phyloP scores from a whole-genome alignment of 2,797 vertebrate species.

The Remorina albescens region DNA sequence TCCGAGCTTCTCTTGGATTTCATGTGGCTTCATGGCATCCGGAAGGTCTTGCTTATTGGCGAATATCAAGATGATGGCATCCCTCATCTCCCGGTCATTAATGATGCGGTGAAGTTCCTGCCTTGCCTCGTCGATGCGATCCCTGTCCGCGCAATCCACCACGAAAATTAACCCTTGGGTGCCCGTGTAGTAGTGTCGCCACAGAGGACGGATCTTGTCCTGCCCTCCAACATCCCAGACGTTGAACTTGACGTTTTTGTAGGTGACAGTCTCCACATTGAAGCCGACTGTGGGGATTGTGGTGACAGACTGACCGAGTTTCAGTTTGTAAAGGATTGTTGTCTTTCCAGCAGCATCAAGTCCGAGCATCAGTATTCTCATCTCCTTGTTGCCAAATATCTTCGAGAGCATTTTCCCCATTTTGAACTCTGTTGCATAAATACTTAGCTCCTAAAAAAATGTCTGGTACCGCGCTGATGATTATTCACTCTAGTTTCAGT shows the following conservation, averaged over 20 bases:
- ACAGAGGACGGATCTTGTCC: constrained; percentile 98
- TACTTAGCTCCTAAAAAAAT: constrained; percentile 69
- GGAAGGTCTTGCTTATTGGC: constrained; percentile 99
- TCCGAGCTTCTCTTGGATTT: constrained; percentile 99
- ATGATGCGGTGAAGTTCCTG: constrained; percentile 99
- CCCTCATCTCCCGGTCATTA: constrained; percentile 99
- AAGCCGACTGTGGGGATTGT: constrained; percentile 99
- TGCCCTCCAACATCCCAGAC: constrained; percentile 99
- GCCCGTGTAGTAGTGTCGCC: constrained; percentile 99
- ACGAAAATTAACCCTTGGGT: constrained; percentile 99
- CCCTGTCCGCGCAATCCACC: constrained; percentile 98
- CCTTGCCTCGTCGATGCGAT: constrained; percentile 98
- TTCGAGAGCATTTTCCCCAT: constrained; percentile 99
- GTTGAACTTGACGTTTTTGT: constrained; percentile 99
- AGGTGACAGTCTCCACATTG: constrained; percentile 99
- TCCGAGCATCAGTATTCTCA: constrained; percentile 99
- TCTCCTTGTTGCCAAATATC: constrained; percentile 99
- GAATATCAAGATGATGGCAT: constrained; percentile 99
- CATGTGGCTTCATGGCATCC: constrained; percentile 99
- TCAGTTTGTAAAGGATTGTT: constrained; percentile 99
- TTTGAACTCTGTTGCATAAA: constrained; percentile 87
- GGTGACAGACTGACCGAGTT: constrained; percentile 99
- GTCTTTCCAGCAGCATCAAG: constrained; percentile 98
- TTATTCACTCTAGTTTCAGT: constrained; percentile 43
- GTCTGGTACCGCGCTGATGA: constrained; percentile 14